Evolutionary conservation across 2,888 invertebrate species (phyloP), one percentile per base, ranked within the genome.

Genomic region (Acrobasis consociella): DNA sequence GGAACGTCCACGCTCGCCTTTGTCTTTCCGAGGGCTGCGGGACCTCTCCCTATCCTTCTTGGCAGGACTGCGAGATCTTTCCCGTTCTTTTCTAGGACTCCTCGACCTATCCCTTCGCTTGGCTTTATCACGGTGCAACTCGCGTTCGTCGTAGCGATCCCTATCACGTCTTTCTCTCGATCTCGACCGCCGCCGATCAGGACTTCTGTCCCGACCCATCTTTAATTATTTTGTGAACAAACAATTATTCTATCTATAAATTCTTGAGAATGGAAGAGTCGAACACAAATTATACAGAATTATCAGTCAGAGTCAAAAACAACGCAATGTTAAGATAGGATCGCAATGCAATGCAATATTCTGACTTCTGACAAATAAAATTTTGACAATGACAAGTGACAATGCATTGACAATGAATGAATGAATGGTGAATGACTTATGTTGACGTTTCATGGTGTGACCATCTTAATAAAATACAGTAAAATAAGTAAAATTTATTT

Each of bases 101-200:
- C 81, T 76, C 17, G 90, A 88, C 13, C 89, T 74, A 37, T 90
- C 89, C 17, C 87, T 82, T 51, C 90, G 86, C 70, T 91, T 91
- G 15, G 66, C 38, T 80, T 89, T 91, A 22, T 92, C 92, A 16
- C 89, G 81, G 67, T 89, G 79, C 9, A 79, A 67, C n/a, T 92
- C 91, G 8, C 91, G 85, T 1, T 92, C 91, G 53, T 91, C 91
- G 66, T 86, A 74, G 13, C 91, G 88, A 9, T 92, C 91, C 67
- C 86, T 79, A 1, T 92, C 91, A n/a, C 88, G 85, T 64, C 85
- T 81, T 61, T 91, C 91, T 63, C 88, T 80, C 13, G 91, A 90
- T 9, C 90, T 85, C n/a, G 91, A 91, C 53, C 91, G 82, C 17
- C 89, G 82, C 39, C 89, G 82, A 59, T 92, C 92, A 13, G 86